Conservation (phyloP, 1,140 invertebrate genomes). For the Dolichoris vasculosae region DNA sequence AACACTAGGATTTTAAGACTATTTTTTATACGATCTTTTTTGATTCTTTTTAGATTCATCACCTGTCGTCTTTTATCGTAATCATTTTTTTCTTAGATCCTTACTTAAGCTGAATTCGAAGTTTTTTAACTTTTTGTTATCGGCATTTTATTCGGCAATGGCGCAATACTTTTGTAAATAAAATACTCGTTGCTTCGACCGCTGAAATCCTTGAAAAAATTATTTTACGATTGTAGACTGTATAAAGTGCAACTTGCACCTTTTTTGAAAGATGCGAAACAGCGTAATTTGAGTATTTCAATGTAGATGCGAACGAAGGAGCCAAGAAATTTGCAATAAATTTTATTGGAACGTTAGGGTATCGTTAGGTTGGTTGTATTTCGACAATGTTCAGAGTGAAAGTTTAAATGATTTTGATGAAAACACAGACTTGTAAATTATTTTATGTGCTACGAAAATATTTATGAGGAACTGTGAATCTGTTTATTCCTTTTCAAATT, state of each 20-base stretch:
- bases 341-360: background rate
- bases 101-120: too few species aligned
- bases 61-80: too few species aligned
- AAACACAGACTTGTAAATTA: background rate
- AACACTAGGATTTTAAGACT: too few species aligned
- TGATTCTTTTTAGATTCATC: too few species aligned
- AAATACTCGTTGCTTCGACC: background rate
- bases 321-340: background rate
- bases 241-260: background rate
- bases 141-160: background rate
- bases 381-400: background rate
- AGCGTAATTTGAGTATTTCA: background rate
- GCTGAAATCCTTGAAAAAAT: background rate
- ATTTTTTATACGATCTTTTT: too few species aligned
- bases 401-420: background rate
- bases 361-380: background rate
- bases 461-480: background rate
- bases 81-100: too few species aligned
- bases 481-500: background rate
- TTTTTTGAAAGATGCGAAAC: background rate
- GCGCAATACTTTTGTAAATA: background rate
- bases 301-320: background rate
- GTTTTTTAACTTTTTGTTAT: too few species aligned
- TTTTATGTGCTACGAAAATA: background rate
- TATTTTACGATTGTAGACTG: background rate